Percentiles rank a stretch among this genome's conserved stretches.
phyloP scores from a whole-genome alignment of 2,888 invertebrate species.

The Cerastoderma edule region DNA sequence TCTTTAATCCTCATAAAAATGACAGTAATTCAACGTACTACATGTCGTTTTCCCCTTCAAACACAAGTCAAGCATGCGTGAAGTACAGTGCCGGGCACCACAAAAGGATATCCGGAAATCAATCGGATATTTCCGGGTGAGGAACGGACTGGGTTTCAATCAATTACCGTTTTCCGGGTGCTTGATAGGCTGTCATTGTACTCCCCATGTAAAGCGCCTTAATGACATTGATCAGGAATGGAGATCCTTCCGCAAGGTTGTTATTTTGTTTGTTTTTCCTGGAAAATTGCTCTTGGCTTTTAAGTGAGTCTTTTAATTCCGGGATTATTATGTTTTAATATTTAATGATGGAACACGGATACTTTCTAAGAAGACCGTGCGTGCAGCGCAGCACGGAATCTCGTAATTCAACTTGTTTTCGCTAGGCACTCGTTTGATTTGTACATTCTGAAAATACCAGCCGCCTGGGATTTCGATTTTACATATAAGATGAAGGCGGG shows the following conservation, averaged over 20 bases:
- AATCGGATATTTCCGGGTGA: slow-evolving; percentile 56
- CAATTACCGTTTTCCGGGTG: slow-evolving; percentile 56
- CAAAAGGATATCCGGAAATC: slow-evolving; percentile 57
- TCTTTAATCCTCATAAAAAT: slow-evolving; percentile 21
- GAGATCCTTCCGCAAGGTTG: slow-evolving; percentile 28
- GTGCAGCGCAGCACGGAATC: slow-evolving; percentile 14
- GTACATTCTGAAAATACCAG: slow-evolving; percentile 7
- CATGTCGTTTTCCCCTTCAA: slow-evolving; percentile 31
- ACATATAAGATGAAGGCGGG: slow-evolving; percentile 7
- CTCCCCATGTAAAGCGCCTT: slow-evolving; percentile 33
- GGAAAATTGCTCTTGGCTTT: slow-evolving; percentile 28
- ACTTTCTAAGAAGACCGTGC: slow-evolving; percentile 8
- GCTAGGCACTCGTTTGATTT: not conserved
- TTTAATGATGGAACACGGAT: slow-evolving; percentile 20
- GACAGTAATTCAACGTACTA: slow-evolving; percentile 10
- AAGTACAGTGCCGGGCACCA: slow-evolving; percentile 32
- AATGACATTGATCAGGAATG: slow-evolving; percentile 48
- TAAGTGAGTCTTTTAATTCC: slow-evolving; percentile 28
- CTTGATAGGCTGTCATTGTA: slow-evolving; percentile 35
- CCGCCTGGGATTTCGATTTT: slow-evolving; percentile 3
- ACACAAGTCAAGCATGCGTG: slow-evolving; percentile 43
- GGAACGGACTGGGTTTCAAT: slow-evolving; percentile 45
- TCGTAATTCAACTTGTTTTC: slow-evolving; percentile 8
- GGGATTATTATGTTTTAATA: slow-evolving; percentile 26
- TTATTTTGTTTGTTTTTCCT: slow-evolving; percentile 25